Conservation (phyloP, 1,140 invertebrate genomes). For the Cydia strobilella region DNA sequence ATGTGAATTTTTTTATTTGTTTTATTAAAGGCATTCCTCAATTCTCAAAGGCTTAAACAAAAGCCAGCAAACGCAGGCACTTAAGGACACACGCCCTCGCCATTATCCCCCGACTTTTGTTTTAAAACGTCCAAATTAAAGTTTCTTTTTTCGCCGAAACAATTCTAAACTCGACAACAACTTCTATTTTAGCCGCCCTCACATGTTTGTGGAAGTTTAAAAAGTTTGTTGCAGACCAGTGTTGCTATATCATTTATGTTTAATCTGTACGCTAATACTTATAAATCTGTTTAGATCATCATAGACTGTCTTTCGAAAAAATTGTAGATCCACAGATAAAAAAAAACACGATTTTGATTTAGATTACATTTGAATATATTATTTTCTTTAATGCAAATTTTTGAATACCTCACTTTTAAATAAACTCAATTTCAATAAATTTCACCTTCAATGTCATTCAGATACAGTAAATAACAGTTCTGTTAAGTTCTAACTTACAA, state of each 20-base stretch:
- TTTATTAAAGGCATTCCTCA: constrained; percentile 21
- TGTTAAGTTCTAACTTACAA: too few species aligned
- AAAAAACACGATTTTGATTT: too few species aligned
- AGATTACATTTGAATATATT: too few species aligned
- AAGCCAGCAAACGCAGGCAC: constrained; percentile 42
- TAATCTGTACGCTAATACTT: neutral
- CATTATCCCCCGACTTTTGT: constrained; percentile 69
- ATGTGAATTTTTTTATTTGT: constrained; percentile 3
- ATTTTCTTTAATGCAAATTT: too few species aligned
- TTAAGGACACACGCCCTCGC: constrained; percentile 51
- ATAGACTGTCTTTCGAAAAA: too few species aligned
- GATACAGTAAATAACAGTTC: too few species aligned
- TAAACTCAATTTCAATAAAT: too few species aligned
- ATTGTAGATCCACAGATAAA: too few species aligned
- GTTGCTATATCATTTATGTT: neutral
- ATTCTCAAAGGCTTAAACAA: constrained; percentile 33
- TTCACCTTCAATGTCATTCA: too few species aligned
- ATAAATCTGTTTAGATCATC: too few species aligned
- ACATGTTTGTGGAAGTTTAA: constrained; percentile 74
- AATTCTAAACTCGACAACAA: constrained; percentile 73
- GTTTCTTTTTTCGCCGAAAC: constrained; percentile 72
- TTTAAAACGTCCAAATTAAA: constrained; percentile 77
- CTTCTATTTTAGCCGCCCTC: constrained; percentile 76
- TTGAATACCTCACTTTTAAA: too few species aligned
- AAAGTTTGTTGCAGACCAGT: constrained; percentile 59